phyloP scores from a whole-genome alignment of 2,888 invertebrate species.

The Cerastis leucographa region DNA sequence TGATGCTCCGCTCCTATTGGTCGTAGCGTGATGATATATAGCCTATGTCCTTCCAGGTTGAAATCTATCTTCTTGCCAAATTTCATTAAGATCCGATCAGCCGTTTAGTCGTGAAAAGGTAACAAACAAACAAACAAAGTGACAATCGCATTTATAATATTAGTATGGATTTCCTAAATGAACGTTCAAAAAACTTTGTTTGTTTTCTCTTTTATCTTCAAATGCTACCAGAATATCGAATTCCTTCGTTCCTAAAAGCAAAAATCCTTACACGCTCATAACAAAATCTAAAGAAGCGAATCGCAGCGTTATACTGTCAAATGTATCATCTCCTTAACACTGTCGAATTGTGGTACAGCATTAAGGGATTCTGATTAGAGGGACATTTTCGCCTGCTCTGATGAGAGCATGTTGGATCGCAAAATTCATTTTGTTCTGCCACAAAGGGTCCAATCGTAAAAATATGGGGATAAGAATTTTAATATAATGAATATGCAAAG shows the following conservation, averaged over 20 bases:
- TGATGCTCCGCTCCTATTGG: too few species aligned
- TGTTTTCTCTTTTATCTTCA: neutral
- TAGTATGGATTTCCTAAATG: neutral
- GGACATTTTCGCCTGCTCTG: conserved; percentile 75
- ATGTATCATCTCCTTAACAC: conserved; percentile 46
- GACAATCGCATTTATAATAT: too few species aligned
- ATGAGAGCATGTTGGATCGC: conserved; percentile 71
- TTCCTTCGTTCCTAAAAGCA: neutral
- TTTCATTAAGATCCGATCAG: too few species aligned
- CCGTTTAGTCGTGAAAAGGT: too few species aligned
- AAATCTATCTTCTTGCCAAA: too few species aligned
- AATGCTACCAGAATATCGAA: neutral
- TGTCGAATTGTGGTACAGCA: conserved; percentile 63
- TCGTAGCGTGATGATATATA: too few species aligned
- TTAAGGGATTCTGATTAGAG: conserved; percentile 80
- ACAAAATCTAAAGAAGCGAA: neutral
- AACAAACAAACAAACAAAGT: too few species aligned
- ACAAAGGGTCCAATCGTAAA: conserved; percentile 62
- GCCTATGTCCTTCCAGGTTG: too few species aligned
- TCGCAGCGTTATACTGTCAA: conserved; percentile 14
- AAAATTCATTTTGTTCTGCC: conserved; percentile 49
- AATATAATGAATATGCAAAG: conserved; percentile 65
- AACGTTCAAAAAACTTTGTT: neutral
- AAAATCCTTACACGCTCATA: neutral
- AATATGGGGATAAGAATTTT: conserved; percentile 62